Base-by-base conservation (phyloP, 2,888 invertebrate species). In the Dryococelus australis region DNA sequence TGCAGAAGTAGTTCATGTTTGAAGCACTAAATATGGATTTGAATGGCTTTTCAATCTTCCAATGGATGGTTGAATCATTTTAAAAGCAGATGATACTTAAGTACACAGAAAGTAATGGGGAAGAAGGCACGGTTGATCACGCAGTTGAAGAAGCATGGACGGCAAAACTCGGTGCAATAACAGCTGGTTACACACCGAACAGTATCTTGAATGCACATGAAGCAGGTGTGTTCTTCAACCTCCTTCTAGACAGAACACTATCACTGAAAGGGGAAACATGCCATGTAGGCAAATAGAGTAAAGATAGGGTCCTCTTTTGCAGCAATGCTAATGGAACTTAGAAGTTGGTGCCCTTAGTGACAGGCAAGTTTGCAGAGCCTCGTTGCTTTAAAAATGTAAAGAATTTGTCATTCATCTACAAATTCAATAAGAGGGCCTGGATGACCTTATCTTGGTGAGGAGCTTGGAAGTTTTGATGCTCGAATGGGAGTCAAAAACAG, bases 301-400 rank as follows among this genome's bases (percentile, higher is more conserved):
- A 24, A 20, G 65, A 65, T 16, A 5, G 65, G 65, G 8, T 65
- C 16, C 27, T 86, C 16, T 35, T 84, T 26, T 87, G 78, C 27
- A 43, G 35, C 20, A 86, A 80, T 65, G 26, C 79, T 86, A n/a
- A 86, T 8, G 43, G 35, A 20, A 24, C 65, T 5, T 8, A 65
- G 65, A 65, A 65, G 24, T 65, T 65, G 65, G 16, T 24, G 24
- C 65, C 65, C 5, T 24, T 65, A 24, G 65, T 65, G 10, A 65
- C 16, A 20, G 65, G 65, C 20, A 65, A 65, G 24, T 16, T 65
- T 65, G 16, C 13, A 5, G 16, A 65, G 65, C 86, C 79, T 8
- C 24, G 86, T 24, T 86, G 81, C 28, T 86, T 84, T 47, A 86
- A 84, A 78, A 87, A 86, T 53, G 78, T 28, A 78, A 87, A 87